phyloP scores from a whole-genome alignment of 53 echinoderm and acorn worm species.

The Astropecten irregularis region DNA sequence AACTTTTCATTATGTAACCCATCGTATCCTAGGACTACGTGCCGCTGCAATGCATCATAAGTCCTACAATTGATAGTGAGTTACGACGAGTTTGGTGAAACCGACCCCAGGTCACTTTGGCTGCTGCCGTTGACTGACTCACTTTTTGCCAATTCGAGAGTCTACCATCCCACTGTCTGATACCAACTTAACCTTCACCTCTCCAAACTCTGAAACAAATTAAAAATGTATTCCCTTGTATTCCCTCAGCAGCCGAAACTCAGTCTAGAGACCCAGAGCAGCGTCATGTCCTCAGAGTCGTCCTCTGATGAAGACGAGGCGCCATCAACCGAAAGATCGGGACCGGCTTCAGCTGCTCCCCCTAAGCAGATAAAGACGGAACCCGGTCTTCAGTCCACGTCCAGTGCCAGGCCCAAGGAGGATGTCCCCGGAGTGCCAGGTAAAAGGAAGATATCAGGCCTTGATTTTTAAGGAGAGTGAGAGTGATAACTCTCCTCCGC shows the following conservation, averaged over 20 bases:
- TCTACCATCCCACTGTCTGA: neutral
- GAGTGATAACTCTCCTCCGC: too few relatives aligned
- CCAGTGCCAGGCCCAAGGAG: slow-evolving; percentile 50
- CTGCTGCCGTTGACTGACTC: neutral
- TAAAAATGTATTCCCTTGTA: neutral
- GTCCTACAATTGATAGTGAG: too few relatives aligned
- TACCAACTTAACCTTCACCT: too few relatives aligned
- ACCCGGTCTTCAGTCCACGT: slow-evolving; percentile 10
- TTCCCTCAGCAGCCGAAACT: slow-evolving; percentile 4
- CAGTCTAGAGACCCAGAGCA: neutral
- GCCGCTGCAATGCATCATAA: too few relatives aligned
- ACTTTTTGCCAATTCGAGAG: neutral
- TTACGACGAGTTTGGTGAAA: too few relatives aligned
- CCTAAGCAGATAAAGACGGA: neutral
- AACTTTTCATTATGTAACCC: too few relatives aligned
- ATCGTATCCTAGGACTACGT: neutral
- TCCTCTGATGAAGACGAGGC: slow-evolving; percentile 39
- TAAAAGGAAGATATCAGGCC: neutral
- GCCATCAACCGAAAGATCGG: slow-evolving; percentile 11
- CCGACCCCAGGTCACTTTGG: too few relatives aligned
- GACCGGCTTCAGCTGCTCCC: neutral
- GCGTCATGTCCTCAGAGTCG: slow-evolving; percentile 36
- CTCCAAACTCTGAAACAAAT: too few relatives aligned
- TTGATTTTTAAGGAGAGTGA: too few relatives aligned
- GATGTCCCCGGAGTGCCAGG: slow-evolving; percentile 47